Conservation (phyloP, 2,113 vertebrate species). For the Hyperopisus bebe region DNA sequence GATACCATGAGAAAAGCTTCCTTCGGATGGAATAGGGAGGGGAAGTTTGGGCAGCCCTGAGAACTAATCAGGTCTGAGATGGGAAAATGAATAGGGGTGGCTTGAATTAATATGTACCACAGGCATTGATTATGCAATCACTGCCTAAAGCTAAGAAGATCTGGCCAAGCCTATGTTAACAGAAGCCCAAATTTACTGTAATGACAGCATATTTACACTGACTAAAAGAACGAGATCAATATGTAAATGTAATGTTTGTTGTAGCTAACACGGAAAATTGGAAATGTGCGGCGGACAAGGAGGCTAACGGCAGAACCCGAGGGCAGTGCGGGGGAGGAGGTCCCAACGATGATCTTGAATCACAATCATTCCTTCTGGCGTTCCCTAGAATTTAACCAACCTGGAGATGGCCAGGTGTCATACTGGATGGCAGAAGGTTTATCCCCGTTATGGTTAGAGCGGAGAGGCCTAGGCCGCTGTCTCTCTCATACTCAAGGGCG, state of each 20-base stretch:
- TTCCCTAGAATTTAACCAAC: not conserved
- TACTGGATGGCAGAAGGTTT: not conserved
- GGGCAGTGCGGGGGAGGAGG: constrained; percentile 15
- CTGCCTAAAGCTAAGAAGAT: constrained; percentile 86
- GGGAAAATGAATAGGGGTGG: constrained; percentile 50
- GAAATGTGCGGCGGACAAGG: constrained; percentile 56
- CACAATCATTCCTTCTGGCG: constrained; percentile 7
- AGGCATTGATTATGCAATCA: constrained; percentile 91
- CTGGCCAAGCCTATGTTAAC: constrained; percentile 97
- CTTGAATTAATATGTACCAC: constrained; percentile 79
- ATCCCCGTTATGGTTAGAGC: not conserved
- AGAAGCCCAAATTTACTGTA: constrained; percentile 99
- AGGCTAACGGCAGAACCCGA: constrained; percentile 41
- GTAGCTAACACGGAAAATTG: constrained; percentile 91
- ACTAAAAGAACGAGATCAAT: constrained; percentile 99
- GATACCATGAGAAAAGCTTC: constrained; percentile 61
- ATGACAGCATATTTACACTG: constrained; percentile 99
- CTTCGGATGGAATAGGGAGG: constrained; percentile 65
- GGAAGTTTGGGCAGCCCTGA: constrained; percentile 59
- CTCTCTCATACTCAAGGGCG: not conserved
- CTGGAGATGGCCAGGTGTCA: not conserved
- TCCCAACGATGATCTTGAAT: not conserved
- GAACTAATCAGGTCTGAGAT: constrained; percentile 57
- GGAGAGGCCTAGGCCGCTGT: constrained; percentile 32
- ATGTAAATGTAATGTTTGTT: constrained; percentile 99